Conservation (phyloP, 2,113 vertebrate genomes). For the Chionis minor region DNA sequence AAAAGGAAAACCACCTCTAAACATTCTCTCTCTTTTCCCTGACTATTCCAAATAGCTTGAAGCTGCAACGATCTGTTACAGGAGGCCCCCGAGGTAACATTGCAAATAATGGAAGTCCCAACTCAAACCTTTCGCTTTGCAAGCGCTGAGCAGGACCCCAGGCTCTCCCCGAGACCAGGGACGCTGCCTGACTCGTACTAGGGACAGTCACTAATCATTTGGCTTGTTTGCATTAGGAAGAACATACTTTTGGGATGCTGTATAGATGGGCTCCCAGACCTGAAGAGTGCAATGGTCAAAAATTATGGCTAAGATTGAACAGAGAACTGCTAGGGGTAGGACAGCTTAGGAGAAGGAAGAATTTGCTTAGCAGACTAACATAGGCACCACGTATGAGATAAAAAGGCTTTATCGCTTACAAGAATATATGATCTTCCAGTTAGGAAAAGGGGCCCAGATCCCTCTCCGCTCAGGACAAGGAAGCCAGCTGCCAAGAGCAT, state of each 20-base stretch:
- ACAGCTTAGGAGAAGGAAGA: not conserved
- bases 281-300: not conserved
- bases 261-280: not conserved
- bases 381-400: not conserved
- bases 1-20: not conserved
- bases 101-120: not conserved
- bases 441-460: not conserved
- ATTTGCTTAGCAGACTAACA: not conserved
- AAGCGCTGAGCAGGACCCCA: not conserved
- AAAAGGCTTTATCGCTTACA: not conserved
- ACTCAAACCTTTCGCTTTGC: not conserved
- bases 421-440: not conserved
- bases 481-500: not conserved
- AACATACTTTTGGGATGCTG: not conserved
- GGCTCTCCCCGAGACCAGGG: not conserved
- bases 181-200: accelerated
- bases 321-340: not conserved
- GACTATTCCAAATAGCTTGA: not conserved
- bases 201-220: not conserved
- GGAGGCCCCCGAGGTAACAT: not conserved
- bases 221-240: not conserved
- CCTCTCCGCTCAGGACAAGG: not conserved
- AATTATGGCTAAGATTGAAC: not conserved
- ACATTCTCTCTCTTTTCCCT: not conserved
- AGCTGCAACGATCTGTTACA: not conserved